Evolutionary conservation across 2,888 invertebrate species (phyloP), one percentile per base, ranked within the genome.

Genomic region (Bugula neritina): DNA sequence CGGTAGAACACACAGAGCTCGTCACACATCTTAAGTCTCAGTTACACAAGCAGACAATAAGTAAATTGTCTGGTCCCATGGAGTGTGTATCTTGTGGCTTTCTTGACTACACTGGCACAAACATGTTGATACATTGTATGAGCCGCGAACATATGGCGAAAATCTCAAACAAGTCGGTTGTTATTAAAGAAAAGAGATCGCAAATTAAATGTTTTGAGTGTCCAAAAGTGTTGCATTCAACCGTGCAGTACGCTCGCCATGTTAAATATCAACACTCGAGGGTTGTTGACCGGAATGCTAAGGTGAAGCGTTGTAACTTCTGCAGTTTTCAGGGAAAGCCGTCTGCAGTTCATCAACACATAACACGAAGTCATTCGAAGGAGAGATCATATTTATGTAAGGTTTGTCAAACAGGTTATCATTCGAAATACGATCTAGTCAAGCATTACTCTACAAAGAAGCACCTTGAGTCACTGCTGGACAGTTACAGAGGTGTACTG

Each of bases 191-290:
- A 35, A 69, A 23, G 31, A 3, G 31, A 17, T 69, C 69, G 3
- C 35, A 31, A 35, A 35, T 69, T 5, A 13, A 31, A n/a, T 69
- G 69, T 69, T 10, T 5, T 17, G 17, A 69, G 21, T 69, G 69
- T n/a, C 3, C 13, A 3, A 31, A 69, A 31, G 34, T 31, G 5
- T 27, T 31, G 3, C 69, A 69, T 35, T 69, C 69, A 35, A 35
- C 69, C 3, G 5, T 69, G 34, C 69, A 69, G 5, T 35, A 34
- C 34, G n/a, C 69, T 5, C 31, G 69, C 17, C 69, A 69, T 35
- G n/a, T 55, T 3, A 55, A 23, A n/a, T 23, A 55, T 23, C 55
- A 55, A 23, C 55, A 55, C 25, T 55, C 25, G 23, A 5, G 55
- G n/a, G 3, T n/a, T 55, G 55, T n/a, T 55, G 21, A 5, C 5